Base-by-base conservation (phyloP, 2,113 vertebrate genomes). In the Corythornis vintsioides region DNA sequence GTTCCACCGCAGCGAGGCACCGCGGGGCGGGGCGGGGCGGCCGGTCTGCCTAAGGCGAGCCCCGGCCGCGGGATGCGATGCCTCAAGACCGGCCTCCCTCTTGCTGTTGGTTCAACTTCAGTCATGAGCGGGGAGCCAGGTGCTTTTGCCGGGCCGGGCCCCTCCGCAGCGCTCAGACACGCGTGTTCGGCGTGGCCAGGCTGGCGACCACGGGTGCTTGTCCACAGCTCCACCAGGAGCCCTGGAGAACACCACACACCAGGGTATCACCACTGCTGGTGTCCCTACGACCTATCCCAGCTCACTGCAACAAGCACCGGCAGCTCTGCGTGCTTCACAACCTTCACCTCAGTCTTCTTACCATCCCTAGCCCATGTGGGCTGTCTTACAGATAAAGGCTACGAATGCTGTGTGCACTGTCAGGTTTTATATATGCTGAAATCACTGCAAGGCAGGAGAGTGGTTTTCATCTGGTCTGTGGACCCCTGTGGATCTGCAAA, bases 271-370 rank as follows among this genome's bases (percentile, higher is more conserved):
- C 61, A 4, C 6, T 0, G 13, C 26, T 16, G 2, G 26, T 3
- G 2, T 4, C 45, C 9, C 0, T 4, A 5, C 5, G 3, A 67
- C 31, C 5, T 25, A 19, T 31, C 42, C 35, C 1, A 0, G 21
- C 25, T 47, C 7, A 0, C n/a, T 56, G 8, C 20, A 14, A 13
- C 16, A 3, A 60, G 48, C 11, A 2, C 42, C 7, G 0, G 14
- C 56, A 42, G 17, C 52, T 57, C 35, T 1, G 0, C 43, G 63
- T 5, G 2, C 11, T n/a, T 57, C 28, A 3, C 0, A 3, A 7
- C 11, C 2, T 25, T 47, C 38, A 18, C 18, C 35, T 45, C 47
- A 1, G 24, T 22, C 38, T n/a, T 29, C 29, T 9, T 3, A 10
- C 13, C 20, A 0, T 6, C 16, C 63, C 24, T 8, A 11, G 42